Percentiles rank a stretch among this genome's conserved stretches.
These are phyloP conservation scores for Habropoda laboriosa DNA, from an alignment of 1,140 invertebrate genomes.

Conservation along the genomic window DNA sequence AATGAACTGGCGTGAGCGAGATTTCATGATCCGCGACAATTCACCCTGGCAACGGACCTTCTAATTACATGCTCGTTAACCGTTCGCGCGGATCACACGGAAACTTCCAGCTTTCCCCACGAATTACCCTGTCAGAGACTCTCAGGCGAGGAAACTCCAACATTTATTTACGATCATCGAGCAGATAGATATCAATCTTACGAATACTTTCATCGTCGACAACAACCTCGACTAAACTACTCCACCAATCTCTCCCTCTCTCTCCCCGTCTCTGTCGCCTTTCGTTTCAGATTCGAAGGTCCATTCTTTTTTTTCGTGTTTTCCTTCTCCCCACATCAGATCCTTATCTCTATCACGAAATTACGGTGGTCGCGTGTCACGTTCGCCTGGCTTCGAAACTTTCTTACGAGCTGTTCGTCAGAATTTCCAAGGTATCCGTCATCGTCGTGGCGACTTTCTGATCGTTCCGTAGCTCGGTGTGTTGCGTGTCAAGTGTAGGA, in stretches of 20 bases:
- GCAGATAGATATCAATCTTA: background rate
- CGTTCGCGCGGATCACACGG: background rate
- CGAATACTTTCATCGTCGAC: background rate
- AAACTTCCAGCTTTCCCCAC: background rate
- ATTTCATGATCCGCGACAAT: no score
- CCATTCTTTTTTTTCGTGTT: background rate
- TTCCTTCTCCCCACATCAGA: background rate
- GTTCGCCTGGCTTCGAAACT: background rate
- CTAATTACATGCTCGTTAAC: background rate
- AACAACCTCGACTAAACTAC: background rate
- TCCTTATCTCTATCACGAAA: background rate
- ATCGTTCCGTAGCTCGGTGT: background rate
- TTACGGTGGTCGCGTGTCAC: background rate
- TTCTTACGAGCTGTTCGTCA: background rate
- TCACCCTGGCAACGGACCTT: background rate
- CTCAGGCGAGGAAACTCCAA: background rate
- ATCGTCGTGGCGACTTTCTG: slow-evolving; percentile 35
- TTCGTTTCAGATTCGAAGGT: slow-evolving; percentile 2
- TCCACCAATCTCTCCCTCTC: no score
- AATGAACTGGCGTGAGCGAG: no score
- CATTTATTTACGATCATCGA: background rate
- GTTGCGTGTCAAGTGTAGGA: slow-evolving; percentile 32
- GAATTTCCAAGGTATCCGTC: slow-evolving; percentile 47
- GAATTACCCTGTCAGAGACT: background rate
- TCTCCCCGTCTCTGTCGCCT: no score